Base-by-base conservation (phyloP, 2,888 invertebrate genomes). In the Muscina levida region DNA sequence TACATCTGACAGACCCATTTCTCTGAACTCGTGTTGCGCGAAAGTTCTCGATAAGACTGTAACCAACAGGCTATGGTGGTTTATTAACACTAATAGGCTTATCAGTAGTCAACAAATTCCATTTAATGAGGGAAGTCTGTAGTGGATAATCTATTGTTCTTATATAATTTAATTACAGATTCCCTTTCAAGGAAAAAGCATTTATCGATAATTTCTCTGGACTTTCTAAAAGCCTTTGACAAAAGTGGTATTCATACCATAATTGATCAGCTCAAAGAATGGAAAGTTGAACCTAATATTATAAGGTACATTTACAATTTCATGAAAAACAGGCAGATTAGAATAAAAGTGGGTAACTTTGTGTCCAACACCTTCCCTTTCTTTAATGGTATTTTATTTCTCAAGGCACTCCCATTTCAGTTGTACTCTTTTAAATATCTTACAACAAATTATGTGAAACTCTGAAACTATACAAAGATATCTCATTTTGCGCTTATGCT, bases 211-310 rank as follows among this genome's bases (percentile, higher is more conserved):
- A 56, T 72, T 15, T 81, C 77, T 0, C 76, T 82, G 6, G 78
- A 79, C 22, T 81, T 83, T 26, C 46, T 73, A n/a, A 84, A 79
- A 62, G 77, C 76, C n/a, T 79, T 82, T 24, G 82, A 84, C 8
- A 78, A 75, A 72, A 73, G 81, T 76, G 73, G 70, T 1, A 37
- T 73, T 2, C 62, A 78, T 22, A 37, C 59, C 13, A 37, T 76
- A 11, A 26, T 76, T 3, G 37, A 65, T 13, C 76, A 76, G 48
- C 62, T 79, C 6, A 3, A 17, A 4, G 2, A 1, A 2, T 80
- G 76, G 72, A 72, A 68, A 48, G 19, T 80, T 4, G 72, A 76
- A 11, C 37, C 13, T 17, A 44, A 26, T 2, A 56, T 79, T 3
- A 72, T 65, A 8, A 68, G 42, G 17, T 78, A 77, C 53, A 39